These are phyloP conservation scores for Heliconius himera DNA, from an alignment of 1,140 invertebrate genomes.

Conservation along the genomic window DNA sequence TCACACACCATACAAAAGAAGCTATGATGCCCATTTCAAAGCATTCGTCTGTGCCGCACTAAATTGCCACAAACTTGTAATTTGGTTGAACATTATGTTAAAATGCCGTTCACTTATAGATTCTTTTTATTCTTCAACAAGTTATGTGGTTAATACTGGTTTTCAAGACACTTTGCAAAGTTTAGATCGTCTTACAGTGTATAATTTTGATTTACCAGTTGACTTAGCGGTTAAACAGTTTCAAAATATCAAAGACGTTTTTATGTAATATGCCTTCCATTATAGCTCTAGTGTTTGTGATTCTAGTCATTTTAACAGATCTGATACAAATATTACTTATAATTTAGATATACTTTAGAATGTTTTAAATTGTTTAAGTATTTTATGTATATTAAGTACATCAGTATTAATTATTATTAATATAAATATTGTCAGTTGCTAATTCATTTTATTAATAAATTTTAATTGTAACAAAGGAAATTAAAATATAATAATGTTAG, in stretches of 20 bases:
- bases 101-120: conserved; percentile 94
- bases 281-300: neutral
- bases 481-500: neutral
- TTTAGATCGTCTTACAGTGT: conserved; percentile 91
- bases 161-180: conserved; percentile 97
- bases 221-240: conserved; percentile 97
- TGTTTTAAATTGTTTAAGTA: conserved; percentile 9
- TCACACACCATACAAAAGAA: conserved; percentile 95
- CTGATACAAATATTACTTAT: conserved; percentile 2
- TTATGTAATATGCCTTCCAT: conserved; percentile 83
- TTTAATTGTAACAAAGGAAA: neutral
- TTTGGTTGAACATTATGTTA: conserved; percentile 96
- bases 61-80: conserved; percentile 94
- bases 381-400: conserved; percentile 13
- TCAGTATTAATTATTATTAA: conserved; percentile 11
- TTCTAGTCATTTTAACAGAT: conserved; percentile 14
- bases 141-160: conserved; percentile 97
- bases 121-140: conserved; percentile 96
- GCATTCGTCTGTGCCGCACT: conserved; percentile 97
- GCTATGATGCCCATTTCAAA: conserved; percentile 98
- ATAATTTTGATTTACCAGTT: conserved; percentile 96
- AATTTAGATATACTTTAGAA: neutral
- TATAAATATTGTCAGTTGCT: conserved; percentile 2
- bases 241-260: conserved; percentile 98
- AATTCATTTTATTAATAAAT: neutral